Conservation (phyloP, 1,140 invertebrate species). For the Panulirus ornatus region DNA sequence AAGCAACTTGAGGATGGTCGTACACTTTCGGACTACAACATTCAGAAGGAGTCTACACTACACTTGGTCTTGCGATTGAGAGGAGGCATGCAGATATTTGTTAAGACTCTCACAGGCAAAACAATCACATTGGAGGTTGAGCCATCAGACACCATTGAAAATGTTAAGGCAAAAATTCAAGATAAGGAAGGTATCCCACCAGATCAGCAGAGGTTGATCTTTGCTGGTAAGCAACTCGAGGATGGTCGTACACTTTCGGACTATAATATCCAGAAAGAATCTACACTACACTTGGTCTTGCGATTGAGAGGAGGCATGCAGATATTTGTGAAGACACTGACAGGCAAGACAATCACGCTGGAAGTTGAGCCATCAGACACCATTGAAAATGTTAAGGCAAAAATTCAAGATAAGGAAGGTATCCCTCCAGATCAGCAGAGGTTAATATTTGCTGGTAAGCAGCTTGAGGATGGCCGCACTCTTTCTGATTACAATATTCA, state of each 20-base stretch:
- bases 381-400: slow-evolving; percentile 36
- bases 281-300: slow-evolving; percentile 19
- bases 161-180: slow-evolving; percentile 31
- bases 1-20: slow-evolving; percentile 38
- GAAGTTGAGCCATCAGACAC: slow-evolving; percentile 39
- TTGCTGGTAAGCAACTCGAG: slow-evolving; percentile 31
- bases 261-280: slow-evolving; percentile 40
- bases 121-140: slow-evolving; percentile 28
- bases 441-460: slow-evolving; percentile 39
- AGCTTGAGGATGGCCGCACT: slow-evolving; percentile 23
- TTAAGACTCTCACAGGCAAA: slow-evolving; percentile 28
- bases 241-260: slow-evolving; percentile 23
- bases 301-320: slow-evolving; percentile 28
- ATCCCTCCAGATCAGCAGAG: slow-evolving; percentile 40
- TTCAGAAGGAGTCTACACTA: slow-evolving; percentile 33
- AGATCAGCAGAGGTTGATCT: slow-evolving; percentile 46
- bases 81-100: slow-evolving; percentile 26
- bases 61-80: slow-evolving; percentile 10
- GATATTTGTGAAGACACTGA: slow-evolving; percentile 25
- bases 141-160: slow-evolving; percentile 32
- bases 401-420: slow-evolving; percentile 40
- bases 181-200: slow-evolving; percentile 35
- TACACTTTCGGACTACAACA: slow-evolving; percentile 18
- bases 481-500: slow-evolving; percentile 34
- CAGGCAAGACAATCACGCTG: slow-evolving; percentile 26